Conservation (phyloP, 2,113 vertebrate genomes). For the Donacobius atricapilla region DNA sequence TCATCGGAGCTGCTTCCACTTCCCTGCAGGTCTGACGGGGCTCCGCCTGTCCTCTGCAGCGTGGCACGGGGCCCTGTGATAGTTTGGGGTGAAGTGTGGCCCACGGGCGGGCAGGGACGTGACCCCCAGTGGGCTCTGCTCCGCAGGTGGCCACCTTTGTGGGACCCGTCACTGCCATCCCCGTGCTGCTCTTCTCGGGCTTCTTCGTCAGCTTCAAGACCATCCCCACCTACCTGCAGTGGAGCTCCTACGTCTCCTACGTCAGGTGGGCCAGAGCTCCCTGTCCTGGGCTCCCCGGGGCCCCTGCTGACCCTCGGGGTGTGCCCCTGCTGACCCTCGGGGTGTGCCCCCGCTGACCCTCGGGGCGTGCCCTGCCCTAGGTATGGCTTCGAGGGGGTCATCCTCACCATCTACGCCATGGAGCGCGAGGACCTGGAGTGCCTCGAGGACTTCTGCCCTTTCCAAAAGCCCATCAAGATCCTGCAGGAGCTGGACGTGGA, state of each 20-base stretch:
- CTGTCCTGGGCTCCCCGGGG: not conserved
- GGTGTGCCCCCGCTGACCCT: fast-evolving
- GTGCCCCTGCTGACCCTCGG: not conserved
- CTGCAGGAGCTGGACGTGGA: constrained; percentile 90
- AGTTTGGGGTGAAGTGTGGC: fast-evolving
- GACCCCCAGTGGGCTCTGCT: not conserved
- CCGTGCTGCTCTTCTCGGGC: constrained; percentile 95
- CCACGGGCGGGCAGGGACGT: fast-evolving
- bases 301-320: fast-evolving
- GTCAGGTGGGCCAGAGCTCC: constrained; percentile 81
- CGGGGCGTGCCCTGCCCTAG: constrained; percentile 62
- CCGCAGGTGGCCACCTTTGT: constrained; percentile 93
- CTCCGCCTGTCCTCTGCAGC: fast-evolving
- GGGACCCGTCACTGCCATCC: constrained; percentile 93
- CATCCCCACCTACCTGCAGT: constrained; percentile 96
- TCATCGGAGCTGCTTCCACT: constrained; percentile 94
- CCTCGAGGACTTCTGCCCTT: constrained; percentile 82
- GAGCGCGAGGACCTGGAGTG: constrained; percentile 89
- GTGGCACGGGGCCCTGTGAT: fast-evolving
- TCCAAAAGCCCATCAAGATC: constrained; percentile 89
- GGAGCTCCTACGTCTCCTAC: constrained; percentile 97
- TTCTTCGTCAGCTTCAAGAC: constrained; percentile 99
- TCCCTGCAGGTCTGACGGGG: constrained; percentile 83
- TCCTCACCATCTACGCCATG: constrained; percentile 97
- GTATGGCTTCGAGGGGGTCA: constrained; percentile 96